Conservation (phyloP, 1,140 invertebrate genomes). For the Ectropis grisescens region DNA sequence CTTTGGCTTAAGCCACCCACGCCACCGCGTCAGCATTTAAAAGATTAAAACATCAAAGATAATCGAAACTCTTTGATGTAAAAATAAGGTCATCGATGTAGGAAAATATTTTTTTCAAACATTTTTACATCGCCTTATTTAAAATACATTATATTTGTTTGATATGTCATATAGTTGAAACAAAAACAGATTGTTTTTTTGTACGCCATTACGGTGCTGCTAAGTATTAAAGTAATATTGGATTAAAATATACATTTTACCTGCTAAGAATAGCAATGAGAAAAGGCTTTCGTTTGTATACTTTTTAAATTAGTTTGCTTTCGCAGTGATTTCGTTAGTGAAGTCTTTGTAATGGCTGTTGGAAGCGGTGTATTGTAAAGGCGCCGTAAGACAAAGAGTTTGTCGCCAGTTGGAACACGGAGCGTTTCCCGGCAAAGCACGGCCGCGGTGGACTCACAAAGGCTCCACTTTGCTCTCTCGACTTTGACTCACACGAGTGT, state of each 20-base stretch:
- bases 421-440: conserved; percentile 36
- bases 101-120: conserved; percentile 21
- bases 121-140: conserved; percentile 2
- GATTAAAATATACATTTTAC: too few species aligned
- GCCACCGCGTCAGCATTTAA: conserved; percentile 46
- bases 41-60: conserved; percentile 58
- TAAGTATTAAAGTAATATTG: too few species aligned
- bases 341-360: background rate
- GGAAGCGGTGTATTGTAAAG: conserved; percentile 28
- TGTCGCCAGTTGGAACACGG: conserved; percentile 34
- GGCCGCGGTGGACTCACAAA: conserved; percentile 40
- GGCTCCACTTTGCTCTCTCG: conserved; percentile 50
- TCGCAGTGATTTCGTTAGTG: too few species aligned
- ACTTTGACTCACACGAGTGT: conserved; percentile 51
- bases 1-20: conserved; percentile 11
- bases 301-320: too few species aligned
- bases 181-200: too few species aligned
- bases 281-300: too few species aligned
- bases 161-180: too few species aligned
- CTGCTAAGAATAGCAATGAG: too few species aligned
- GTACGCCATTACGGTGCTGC: too few species aligned
- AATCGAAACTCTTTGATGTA: conserved; percentile 43
- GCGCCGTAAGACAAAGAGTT: conserved; percentile 44
- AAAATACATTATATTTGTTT: too few species aligned
- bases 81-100: conserved; percentile 46